phyloP scores from a whole-genome alignment of 2,888 invertebrate species.

The Hirtodrosophila confusa region DNA sequence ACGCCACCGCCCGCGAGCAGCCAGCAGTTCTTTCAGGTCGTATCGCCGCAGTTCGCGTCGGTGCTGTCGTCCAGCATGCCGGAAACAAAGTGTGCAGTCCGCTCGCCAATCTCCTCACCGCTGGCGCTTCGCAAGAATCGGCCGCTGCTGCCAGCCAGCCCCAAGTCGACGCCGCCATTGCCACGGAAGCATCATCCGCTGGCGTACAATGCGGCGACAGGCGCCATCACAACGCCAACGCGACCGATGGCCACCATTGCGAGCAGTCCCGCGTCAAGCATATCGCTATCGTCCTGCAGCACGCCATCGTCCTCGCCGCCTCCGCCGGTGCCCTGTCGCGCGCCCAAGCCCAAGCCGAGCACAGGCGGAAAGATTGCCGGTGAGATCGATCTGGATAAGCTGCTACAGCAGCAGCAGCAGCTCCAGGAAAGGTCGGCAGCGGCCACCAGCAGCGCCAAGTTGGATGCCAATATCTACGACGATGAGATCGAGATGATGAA shows the following conservation, averaged over 20 bases:
- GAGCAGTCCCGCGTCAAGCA: constrained; percentile 81
- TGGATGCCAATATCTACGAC: constrained; percentile 83
- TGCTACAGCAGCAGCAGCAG: constrained; percentile 78
- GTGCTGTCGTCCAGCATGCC: constrained; percentile 73
- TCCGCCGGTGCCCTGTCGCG: constrained; percentile 81
- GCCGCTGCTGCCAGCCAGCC: constrained; percentile 70
- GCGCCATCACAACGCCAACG: constrained; percentile 69
- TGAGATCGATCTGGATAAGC: constrained; percentile 73
- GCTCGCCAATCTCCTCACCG: constrained; percentile 81
- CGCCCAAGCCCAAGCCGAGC: constrained; percentile 69
- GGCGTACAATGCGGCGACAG: constrained; percentile 76
- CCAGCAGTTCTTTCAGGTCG: constrained; percentile 76
- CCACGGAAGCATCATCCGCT: constrained; percentile 76
- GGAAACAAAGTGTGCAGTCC: constrained; percentile 71
- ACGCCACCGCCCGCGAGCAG: constrained; percentile 59
- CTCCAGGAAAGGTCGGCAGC: constrained; percentile 78
- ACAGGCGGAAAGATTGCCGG: constrained; percentile 11
- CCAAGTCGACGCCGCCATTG: constrained; percentile 80
- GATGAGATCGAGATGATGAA: constrained; percentile 85
- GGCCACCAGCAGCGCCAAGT: constrained; percentile 71
- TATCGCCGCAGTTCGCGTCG: constrained; percentile 78
- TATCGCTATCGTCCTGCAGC: constrained; percentile 82
- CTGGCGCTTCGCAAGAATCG: constrained; percentile 74
- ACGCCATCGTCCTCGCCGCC: constrained; percentile 83
- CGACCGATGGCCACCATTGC: constrained; percentile 69